Base-by-base conservation (phyloP, 2,113 vertebrate species). In the Charina bottae region DNA sequence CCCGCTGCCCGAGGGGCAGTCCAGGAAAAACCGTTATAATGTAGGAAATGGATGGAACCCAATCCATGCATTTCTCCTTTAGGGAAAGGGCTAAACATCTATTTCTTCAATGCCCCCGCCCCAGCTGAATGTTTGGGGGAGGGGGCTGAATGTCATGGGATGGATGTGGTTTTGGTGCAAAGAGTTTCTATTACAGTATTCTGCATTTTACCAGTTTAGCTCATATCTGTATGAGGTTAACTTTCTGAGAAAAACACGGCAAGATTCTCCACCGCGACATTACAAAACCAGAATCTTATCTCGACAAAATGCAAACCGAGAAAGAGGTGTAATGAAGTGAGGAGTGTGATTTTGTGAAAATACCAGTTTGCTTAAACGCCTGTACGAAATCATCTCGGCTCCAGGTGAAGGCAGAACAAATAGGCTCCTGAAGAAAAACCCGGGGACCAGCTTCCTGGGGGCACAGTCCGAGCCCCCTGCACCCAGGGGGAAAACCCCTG, bases 221-320 rank as follows among this genome's bases (percentile, higher is more conserved):
- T 92, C 68, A 19, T 94, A 92, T 93, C 87, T 95, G 2, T n/a
- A 83, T 90, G 94, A 96, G 33, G 89, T 88, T 96, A 92, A 93
- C 92, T 33, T 94, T 95, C 95, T 33, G 93, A 96, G 83, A 37
- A 37, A 90, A 59, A 42, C 19, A 26, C 12, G 11, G 55, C 8
- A 28, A 93, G 96, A 83, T 56, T 93, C 90, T 94, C 89, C 24
- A 94, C 62, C 55, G 78, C 91, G 95, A 56, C 78, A 13, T 84
- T 93, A 94, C 78, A 33, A 68, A 95, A 90, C 85, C 37, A 9
- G 33, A 93, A 93, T 59, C 90, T 92, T 92, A 83, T 11, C 56
- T 90, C 46, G 53, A 94, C 95, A 42, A 89, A 85, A 42, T 87
- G 89, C 90, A 90, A 33, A 19, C 49, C 92, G 28, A 87, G 85